Base-by-base conservation (phyloP, 2,797 vertebrate genomes). In the Diplodus puntazzo region DNA sequence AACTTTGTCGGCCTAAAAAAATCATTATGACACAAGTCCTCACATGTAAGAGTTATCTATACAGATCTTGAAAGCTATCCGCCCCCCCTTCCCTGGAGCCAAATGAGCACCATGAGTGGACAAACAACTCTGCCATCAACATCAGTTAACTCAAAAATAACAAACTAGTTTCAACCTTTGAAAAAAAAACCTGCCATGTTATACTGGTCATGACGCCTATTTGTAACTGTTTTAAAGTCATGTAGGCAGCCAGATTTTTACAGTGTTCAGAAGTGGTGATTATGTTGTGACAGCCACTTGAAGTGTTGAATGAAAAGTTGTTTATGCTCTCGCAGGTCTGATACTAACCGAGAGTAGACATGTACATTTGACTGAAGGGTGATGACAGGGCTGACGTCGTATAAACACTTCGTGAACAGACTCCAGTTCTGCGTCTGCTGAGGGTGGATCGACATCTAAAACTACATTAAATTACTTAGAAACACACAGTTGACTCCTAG, bases 311-410 rank as follows among this genome's bases (percentile, higher is more conserved):
- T 66, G 76, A 72, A 55, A 67, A 60, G 60, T 53, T 77, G 69
- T 85, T 82, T 65, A 72, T 68, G 18, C 27, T 52, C 70, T 75
- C 69, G 20, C 11, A 25, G 27, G 54, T 39, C 79, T 73, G 58
- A 49, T 82, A 13, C 69, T 75, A 76, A 54, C 50, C 6, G 34
- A 1, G 49, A 75, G 59, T 9, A 39, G 39, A 49, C 43, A 42
- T 73, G 62, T 75, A 50, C 61, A 21, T 52, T 59, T 43, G 27
- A 25, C 70, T 34, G 30, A 55, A 60, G n/a, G 34, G 52, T 30
- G 48, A 53, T 50, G 73, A 77, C 62, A 74, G 68, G 57, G 55
- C 57, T 42, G 21, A 69, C 50, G 49, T 55, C 54, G 25, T 17
- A 21, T 45, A 66, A 77, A 74, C 18, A n/a, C 27, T 6, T 0